A percentile compares a stretch with the other conserved stretches of the same genome.
phyloP scores from a whole-genome alignment of 92 coral and sea anemone species.

The Virgularia gustaviana region DNA sequence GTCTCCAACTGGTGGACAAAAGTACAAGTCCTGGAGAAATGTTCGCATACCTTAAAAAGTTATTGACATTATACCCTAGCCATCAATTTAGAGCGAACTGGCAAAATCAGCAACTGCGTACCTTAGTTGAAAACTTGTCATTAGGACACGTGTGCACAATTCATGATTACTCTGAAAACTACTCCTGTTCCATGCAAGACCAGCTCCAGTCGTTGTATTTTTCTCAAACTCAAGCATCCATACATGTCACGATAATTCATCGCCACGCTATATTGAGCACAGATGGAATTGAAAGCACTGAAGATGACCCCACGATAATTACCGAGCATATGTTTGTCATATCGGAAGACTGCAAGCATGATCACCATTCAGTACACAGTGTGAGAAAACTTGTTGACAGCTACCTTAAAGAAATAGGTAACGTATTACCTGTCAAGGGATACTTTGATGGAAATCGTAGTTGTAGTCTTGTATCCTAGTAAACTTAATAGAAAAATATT shows the following conservation, averaged over 20 bases:
- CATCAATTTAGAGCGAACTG: slow-evolving; percentile 64
- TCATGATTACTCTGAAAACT: slow-evolving; percentile 48
- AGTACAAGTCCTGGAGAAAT: slow-evolving; percentile 54
- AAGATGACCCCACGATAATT: neutral
- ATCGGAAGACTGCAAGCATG: slow-evolving; percentile 22
- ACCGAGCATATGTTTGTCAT: neutral
- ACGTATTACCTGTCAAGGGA: slow-evolving; percentile 15
- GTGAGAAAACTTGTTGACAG: slow-evolving; percentile 20
- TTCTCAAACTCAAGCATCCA: slow-evolving; percentile 43
- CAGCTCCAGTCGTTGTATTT: slow-evolving; percentile 30
- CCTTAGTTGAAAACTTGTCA: slow-evolving; percentile 43
- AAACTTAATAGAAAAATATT: neutral
- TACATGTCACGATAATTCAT: slow-evolving; percentile 50
- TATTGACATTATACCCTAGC: slow-evolving; percentile 21
- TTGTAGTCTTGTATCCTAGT: neutral
- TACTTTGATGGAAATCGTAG: neutral
- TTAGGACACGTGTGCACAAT: slow-evolving; percentile 35
- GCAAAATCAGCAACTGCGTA: slow-evolving; percentile 56
- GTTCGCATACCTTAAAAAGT: slow-evolving; percentile 32
- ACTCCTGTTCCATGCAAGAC: slow-evolving; percentile 31
- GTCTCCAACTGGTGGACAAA: slow-evolving; percentile 34
- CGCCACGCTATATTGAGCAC: slow-evolving; percentile 30
- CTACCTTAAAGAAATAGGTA: slow-evolving; percentile 44
- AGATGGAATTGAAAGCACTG: slow-evolving; percentile 44
- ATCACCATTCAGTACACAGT: slow-evolving; percentile 54